phyloP scores from a whole-genome alignment of 53 echinoderm and acorn worm species.

The Zoroaster sp. region DNA sequence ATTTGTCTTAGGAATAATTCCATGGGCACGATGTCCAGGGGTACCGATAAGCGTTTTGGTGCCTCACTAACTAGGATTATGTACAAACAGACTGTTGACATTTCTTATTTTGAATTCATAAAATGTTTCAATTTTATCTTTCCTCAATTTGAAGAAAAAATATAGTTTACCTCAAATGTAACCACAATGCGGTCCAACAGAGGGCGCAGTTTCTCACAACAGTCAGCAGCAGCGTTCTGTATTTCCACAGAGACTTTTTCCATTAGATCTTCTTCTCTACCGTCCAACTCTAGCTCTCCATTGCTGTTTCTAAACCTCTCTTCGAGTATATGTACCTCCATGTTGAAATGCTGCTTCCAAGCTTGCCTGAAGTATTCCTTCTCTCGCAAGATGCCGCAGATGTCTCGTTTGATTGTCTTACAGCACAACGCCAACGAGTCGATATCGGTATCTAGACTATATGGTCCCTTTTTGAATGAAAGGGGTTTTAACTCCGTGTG shows the following conservation, averaged over 20 bases:
- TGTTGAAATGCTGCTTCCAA: background rate
- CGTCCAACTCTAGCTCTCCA: background rate
- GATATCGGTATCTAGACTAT: background rate
- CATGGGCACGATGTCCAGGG: no score
- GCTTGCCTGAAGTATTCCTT: background rate
- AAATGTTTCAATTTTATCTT: no score
- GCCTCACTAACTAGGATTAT: no score
- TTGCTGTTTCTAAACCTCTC: background rate
- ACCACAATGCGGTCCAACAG: background rate
- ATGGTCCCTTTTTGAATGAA: background rate
- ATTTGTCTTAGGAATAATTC: no score
- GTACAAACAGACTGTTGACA: no score
- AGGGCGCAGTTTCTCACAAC: background rate
- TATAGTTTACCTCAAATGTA: background rate
- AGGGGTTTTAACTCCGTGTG: background rate
- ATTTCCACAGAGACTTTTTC: background rate
- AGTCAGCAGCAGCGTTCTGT: background rate
- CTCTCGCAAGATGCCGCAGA: background rate
- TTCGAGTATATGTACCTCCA: background rate
- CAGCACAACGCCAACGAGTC: background rate
- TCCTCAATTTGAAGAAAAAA: no score
- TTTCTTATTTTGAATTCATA: no score
- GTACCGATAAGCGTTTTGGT: no score
- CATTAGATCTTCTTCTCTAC: background rate
- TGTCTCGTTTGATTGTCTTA: background rate